phyloP scores from a whole-genome alignment of 2,888 invertebrate species.

The Cataglyphis cursor region DNA sequence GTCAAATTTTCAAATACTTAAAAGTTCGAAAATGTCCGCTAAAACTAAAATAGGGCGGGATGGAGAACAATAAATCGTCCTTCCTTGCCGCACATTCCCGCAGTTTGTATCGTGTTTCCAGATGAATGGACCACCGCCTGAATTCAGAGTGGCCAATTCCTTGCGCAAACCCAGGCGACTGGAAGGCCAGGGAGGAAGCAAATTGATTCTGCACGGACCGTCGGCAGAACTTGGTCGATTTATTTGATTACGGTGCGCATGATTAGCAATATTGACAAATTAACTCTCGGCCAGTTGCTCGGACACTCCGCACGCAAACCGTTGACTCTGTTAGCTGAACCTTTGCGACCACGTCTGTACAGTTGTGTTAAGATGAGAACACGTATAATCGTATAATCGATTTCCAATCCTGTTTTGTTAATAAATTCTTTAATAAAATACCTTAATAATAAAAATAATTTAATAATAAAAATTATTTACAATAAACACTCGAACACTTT shows the following conservation, averaged over 20 bases:
- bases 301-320: conserved; percentile 72
- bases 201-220: conserved; percentile 78
- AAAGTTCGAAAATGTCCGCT: conserved; percentile 25
- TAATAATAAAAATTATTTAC: not conserved
- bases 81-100: conserved; percentile 44
- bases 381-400: conserved; percentile 7
- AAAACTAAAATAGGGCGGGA: conserved; percentile 24
- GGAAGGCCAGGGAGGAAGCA: conserved; percentile 75
- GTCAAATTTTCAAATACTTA: conserved; percentile 2
- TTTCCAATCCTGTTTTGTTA: not conserved
- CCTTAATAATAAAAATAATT: not conserved
- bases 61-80: conserved; percentile 51
- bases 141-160: conserved; percentile 74
- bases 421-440: not conserved
- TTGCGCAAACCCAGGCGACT: conserved; percentile 72
- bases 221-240: conserved; percentile 78
- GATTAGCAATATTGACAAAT: conserved; percentile 82
- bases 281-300: conserved; percentile 74
- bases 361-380: conserved; percentile 27
- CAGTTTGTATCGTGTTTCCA: conserved; percentile 68
- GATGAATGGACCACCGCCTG: conserved; percentile 65
- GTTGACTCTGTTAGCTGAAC: conserved; percentile 66
- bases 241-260: conserved; percentile 80
- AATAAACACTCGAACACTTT: not conserved
- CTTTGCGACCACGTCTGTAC: conserved; percentile 54